Percentiles rank a stretch among this genome's conserved stretches.
Conservation (phyloP, 2,888 invertebrate species). For the Balanococcus diminutus region DNA sequence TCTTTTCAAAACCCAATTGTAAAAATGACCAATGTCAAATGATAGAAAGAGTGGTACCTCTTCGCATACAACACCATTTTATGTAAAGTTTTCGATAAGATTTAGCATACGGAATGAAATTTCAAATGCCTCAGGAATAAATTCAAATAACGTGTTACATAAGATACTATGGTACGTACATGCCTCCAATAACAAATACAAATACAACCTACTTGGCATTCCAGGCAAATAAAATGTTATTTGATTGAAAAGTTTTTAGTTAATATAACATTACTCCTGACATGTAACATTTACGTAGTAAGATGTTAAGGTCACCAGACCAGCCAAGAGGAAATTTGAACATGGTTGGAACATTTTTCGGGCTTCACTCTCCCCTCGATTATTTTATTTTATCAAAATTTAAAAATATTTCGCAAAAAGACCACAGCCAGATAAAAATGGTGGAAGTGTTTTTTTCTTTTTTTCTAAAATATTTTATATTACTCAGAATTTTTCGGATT, state of each 20-base stretch:
- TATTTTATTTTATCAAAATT: too few relatives aligned
- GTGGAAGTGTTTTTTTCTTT: too few relatives aligned
- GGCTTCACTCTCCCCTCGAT: too few relatives aligned
- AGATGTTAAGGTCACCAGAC: too few relatives aligned
- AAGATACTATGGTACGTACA: neutral
- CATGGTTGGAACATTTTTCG: too few relatives aligned
- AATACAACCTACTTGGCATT: neutral
- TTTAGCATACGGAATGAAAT: neutral
- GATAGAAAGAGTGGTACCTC: neutral
- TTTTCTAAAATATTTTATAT: too few relatives aligned
- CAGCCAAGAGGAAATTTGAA: too few relatives aligned
- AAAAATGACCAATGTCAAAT: neutral
- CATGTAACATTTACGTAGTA: neutral
- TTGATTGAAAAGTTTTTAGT: constrained; percentile 12
- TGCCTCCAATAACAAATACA: neutral
- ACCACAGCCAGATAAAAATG: too few relatives aligned
- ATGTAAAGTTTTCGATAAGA: neutral
- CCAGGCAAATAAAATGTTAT: neutral
- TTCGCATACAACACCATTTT: neutral
- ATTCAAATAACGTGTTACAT: neutral
- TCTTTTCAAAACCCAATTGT: too few relatives aligned
- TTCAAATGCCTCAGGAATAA: neutral
- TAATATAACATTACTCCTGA: neutral
- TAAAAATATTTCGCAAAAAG: too few relatives aligned
- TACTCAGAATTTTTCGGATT: too few relatives aligned